phyloP scores from a whole-genome alignment of 1,140 invertebrate genomes.

The Euwallacea fornicatus region DNA sequence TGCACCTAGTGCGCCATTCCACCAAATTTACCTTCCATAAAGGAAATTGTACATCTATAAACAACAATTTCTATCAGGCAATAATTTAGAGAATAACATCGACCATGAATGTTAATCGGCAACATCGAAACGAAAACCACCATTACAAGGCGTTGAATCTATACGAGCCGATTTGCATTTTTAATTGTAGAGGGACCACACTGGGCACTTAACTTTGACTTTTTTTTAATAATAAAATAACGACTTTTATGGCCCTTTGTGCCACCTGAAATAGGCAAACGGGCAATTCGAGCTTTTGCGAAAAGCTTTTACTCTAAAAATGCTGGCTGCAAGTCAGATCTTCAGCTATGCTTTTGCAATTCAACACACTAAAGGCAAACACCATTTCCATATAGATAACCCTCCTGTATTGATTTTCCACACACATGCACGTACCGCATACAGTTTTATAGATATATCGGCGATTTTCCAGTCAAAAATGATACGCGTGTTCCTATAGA shows the following conservation, averaged over 20 bases:
- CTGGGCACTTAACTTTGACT: conserved; percentile 1
- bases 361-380: conserved; percentile 11
- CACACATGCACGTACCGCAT: background rate
- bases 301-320: background rate
- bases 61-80: conserved; percentile 30
- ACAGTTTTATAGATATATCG: conserved; percentile 23
- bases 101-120: conserved; percentile 31
- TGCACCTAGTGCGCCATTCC: conserved; percentile 11
- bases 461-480: conserved; percentile 18
- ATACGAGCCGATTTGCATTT: conserved; percentile 32
- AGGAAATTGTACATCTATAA: conserved; percentile 32
- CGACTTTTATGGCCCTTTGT: no score
- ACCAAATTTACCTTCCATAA: conserved; percentile 27
- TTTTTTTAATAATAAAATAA: background rate
- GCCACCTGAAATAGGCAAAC: background rate
- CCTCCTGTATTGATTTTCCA: conserved; percentile 15
- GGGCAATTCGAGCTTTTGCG: background rate
- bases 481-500: conserved; percentile 25
- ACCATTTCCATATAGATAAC: conserved; percentile 21
- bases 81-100: conserved; percentile 32
- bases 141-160: conserved; percentile 33
- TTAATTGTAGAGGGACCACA: conserved; percentile 26
- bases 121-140: conserved; percentile 13
- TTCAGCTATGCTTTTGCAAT: background rate
- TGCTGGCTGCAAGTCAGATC: background rate